Evolutionary conservation across 37 sponge, comb jelly and placozoan genomes (phyloP), one percentile per base, ranked within the genome.

Genomic region (Oscarella lobularis): DNA sequence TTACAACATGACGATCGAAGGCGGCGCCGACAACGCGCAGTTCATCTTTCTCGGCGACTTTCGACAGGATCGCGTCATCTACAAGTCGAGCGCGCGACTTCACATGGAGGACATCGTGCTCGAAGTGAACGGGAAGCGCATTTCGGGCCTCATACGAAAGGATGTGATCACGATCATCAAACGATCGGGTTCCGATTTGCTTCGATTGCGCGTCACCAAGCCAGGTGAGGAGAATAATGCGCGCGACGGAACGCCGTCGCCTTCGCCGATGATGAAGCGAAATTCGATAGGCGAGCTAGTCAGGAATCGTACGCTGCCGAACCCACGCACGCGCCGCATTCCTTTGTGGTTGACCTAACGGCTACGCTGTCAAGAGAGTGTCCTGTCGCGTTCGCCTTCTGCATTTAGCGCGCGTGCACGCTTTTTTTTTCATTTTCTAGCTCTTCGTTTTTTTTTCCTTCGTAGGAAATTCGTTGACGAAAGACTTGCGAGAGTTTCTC

Each of bases 101-200:
- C 75, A 83, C 67, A 80, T 72, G 0, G 88, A 80, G 20, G 95
- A 94, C 39, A 73, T 90, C 37, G 79, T 94, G 27, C 72, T 94
- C 31, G 95, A 90, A 38, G 83, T 94, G 33, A 94, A 94, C 80
- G 41, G 54, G 66, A 90, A 94, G 76, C 40, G 86, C 66, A 88
- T 94, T 2, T 78, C 95, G 3, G 95, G 95, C 0, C 86, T 90
- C 86, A 94, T 86, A 29, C 82, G 86, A 75, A 84, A 83, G 33
- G 95, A 94, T 78, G 95, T 94, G 65, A 87, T 87, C 14, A 78
- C 88, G 1, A 86, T 94, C 72, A 94, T 94, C 48, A 85, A 85
- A 66, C 36, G 86, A 0, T 90, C 95, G 6, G n/a, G n/a, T n/a
- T 73, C 91, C 0, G 88, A 94, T 31, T 91, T 91, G 1, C 80